phyloP scores from a whole-genome alignment of 2,888 invertebrate genomes.

The Drosophila bunnanda region DNA sequence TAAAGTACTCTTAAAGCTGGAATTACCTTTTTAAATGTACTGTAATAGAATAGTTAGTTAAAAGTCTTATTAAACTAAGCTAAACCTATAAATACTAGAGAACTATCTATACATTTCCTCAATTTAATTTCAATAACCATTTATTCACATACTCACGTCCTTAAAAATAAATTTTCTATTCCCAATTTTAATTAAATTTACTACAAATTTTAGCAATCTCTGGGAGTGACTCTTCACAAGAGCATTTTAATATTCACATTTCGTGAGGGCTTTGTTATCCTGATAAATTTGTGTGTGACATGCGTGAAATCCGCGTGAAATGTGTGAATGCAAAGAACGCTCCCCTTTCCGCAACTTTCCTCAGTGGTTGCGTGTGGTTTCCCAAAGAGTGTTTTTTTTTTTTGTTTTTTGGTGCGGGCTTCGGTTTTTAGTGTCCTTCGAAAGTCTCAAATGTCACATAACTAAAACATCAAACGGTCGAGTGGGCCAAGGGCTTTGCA shows the following conservation, averaged over 20 bases:
- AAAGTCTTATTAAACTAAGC: neutral
- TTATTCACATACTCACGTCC: too few relatives aligned
- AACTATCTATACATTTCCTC: neutral
- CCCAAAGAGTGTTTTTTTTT: neutral
- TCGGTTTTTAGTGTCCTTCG: constrained; percentile 52
- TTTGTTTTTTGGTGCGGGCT: constrained; percentile 15
- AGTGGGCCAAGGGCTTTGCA: constrained; percentile 64
- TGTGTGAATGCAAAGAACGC: constrained; percentile 42
- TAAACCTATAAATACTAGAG: too few relatives aligned
- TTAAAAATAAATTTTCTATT: neutral
- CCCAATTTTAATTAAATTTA: neutral
- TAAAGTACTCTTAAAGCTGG: too few relatives aligned
- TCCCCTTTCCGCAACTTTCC: constrained; percentile 18
- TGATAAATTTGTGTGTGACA: constrained; percentile 64
- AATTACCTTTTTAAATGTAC: too few relatives aligned
- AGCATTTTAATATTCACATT: constrained; percentile 11
- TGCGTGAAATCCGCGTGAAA: constrained; percentile 46
- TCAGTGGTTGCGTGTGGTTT: constrained; percentile 11
- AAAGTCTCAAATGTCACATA: constrained; percentile 71
- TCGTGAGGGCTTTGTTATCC: constrained; percentile 31
- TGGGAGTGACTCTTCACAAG: neutral
- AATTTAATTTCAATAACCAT: neutral
- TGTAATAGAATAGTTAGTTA: too few relatives aligned
- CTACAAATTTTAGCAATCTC: too few relatives aligned
- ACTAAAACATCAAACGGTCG: constrained; percentile 57